A percentile compares a stretch with the other conserved stretches of the same genome.
These are phyloP conservation scores for Brachylomia viminalis DNA, from an alignment of 2,888 invertebrate species.

Conservation along the genomic window DNA sequence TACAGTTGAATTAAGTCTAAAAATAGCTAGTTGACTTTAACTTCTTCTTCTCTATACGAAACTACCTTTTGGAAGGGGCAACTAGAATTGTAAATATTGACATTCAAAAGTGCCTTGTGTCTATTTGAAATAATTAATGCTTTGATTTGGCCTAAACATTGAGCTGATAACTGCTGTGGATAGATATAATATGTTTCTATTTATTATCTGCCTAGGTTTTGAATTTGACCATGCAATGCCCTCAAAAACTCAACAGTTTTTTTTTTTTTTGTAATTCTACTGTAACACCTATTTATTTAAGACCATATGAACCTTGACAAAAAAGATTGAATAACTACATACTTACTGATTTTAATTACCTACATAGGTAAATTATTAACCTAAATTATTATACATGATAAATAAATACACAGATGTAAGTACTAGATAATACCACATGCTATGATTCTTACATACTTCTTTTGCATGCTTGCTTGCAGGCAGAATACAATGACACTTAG, in stretches of 20 bases:
- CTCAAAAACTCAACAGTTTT: background rate
- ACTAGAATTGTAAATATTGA: no score
- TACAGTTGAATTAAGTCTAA: constrained; percentile 25
- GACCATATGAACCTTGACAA: background rate
- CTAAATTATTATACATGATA: no score
- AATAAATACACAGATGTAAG: background rate
- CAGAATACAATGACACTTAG: no score
- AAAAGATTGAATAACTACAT: background rate
- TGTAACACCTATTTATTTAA: constrained; percentile 13
- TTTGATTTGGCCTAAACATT: no score
- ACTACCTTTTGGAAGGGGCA: no score
- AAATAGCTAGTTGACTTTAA: background rate
- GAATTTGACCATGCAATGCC: background rate
- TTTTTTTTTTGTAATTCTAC: constrained; percentile 28
- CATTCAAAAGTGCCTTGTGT: no score
- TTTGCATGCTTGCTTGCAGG: no score
- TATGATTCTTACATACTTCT: background rate
- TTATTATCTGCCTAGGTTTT: no score
- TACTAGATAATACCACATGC: background rate
- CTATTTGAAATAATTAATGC: no score
- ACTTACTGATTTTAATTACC: background rate
- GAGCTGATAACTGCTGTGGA: background rate
- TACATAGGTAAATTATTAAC: no score
- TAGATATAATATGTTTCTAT: background rate
- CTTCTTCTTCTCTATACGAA: no score